Percentiles rank a stretch among this genome's conserved stretches.
Conservation (phyloP, 2,113 vertebrate species). For the Phalacrocorax aristotelis region DNA sequence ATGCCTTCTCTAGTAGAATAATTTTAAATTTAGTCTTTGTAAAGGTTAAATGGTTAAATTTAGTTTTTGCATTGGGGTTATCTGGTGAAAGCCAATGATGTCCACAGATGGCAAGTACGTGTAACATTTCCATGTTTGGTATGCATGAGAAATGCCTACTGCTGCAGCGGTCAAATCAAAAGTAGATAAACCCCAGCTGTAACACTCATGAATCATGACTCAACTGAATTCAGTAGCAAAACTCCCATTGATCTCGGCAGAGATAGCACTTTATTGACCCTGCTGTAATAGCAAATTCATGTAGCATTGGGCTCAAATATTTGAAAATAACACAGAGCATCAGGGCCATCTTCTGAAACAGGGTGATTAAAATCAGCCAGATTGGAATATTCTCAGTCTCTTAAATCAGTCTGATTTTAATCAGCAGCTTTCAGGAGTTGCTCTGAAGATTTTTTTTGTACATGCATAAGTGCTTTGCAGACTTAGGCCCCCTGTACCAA, state of each 20-base stretch:
- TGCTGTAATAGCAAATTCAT: neutral
- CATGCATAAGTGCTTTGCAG: accelerated
- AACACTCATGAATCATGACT: neutral
- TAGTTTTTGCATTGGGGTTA: neutral
- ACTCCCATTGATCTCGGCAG: neutral
- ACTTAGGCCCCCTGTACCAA: neutral
- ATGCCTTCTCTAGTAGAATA: neutral
- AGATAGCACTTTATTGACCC: neutral
- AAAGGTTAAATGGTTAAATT: neutral
- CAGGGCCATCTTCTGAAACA: neutral
- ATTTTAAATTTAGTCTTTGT: neutral
- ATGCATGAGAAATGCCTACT: neutral
- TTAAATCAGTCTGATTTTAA: constrained; percentile 38
- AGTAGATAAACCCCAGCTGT: neutral
- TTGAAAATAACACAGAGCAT: neutral
- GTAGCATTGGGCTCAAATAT: neutral
- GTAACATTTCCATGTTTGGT: neutral
- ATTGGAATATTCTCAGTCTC: neutral
- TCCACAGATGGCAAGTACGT: neutral
- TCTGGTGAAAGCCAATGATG: neutral
- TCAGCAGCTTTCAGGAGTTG: neutral
- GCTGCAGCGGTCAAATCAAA: neutral
- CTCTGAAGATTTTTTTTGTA: neutral
- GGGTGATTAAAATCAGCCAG: constrained; percentile 25
- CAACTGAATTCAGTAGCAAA: neutral